Conservation (phyloP, 2,113 vertebrate species). For the Corydoras sp. region DNA sequence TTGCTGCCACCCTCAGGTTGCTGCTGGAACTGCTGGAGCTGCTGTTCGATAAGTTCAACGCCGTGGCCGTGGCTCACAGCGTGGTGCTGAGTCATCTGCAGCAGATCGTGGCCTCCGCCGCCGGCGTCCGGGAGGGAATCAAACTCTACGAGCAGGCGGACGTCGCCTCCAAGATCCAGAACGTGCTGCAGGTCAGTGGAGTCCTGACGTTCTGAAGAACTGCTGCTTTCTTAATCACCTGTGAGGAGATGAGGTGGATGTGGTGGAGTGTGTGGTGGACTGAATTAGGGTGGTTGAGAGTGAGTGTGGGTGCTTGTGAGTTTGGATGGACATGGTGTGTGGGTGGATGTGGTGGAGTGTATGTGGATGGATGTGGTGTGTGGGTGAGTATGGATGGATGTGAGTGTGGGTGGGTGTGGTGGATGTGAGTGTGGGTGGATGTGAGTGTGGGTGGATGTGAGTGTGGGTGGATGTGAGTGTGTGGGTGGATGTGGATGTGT, state of each 20-base stretch:
- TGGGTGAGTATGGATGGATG: conserved; percentile 50
- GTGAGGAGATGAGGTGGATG: too few relatives aligned
- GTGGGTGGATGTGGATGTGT: too few relatives aligned
- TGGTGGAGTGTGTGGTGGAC: too few relatives aligned
- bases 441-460: too few relatives aligned
- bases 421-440: too few relatives aligned
- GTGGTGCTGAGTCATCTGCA: conserved; percentile 86
- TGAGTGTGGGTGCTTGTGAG: too few relatives aligned
- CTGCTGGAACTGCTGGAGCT: conserved; percentile 91
- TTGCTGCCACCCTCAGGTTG: conserved; percentile 67
- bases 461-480: too few relatives aligned
- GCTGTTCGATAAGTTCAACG: conserved; percentile 94
- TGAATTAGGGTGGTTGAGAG: too few relatives aligned
- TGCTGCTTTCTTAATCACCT: neutral
- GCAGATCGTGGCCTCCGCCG: conserved; percentile 68
- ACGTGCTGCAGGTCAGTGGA: conserved; percentile 84
- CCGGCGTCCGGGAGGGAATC: conserved; percentile 73
- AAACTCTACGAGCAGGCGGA: conserved; percentile 97
- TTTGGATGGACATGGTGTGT: too few relatives aligned
- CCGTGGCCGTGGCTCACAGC: conserved; percentile 84
- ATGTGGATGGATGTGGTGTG: conserved; percentile 50
- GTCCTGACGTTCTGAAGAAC: too few relatives aligned
- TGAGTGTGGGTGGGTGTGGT: conserved; percentile 3
- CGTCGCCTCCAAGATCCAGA: conserved; percentile 95
- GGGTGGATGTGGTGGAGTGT: conserved; percentile 24